These are phyloP conservation scores for Rhabdornis inornatus DNA, from an alignment of 2,113 vertebrate genomes.

Conservation along the genomic window DNA sequence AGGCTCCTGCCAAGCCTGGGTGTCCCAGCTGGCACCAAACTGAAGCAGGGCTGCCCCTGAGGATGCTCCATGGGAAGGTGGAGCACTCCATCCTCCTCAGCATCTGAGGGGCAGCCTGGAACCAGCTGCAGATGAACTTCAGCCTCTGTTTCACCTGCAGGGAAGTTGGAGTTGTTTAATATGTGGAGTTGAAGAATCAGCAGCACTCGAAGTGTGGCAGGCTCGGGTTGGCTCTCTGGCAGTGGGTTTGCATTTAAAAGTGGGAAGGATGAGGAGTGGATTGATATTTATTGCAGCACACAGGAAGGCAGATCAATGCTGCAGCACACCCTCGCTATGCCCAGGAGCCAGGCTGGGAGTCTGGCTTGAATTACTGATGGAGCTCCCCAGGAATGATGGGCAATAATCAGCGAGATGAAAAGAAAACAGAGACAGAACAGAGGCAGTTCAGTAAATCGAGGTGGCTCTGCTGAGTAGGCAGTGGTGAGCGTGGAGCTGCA, in stretches of 20 bases:
- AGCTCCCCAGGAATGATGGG: not conserved
- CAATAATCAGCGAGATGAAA: not conserved
- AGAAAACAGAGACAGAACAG: not conserved
- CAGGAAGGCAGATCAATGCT: constrained; percentile 7
- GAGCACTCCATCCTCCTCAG: not conserved
- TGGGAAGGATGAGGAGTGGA: not conserved
- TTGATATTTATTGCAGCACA: not conserved
- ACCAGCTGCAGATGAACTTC: not conserved
- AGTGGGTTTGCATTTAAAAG: not conserved
- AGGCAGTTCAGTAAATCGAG: not conserved
- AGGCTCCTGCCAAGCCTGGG: not conserved
- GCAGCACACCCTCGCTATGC: not conserved
- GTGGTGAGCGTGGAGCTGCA: not conserved
- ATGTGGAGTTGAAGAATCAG: not conserved
- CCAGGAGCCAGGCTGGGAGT: not conserved
- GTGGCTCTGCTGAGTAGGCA: not conserved
- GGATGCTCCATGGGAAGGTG: not conserved
- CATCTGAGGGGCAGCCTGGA: not conserved
- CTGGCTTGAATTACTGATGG: constrained; percentile 44
- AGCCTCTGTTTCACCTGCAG: not conserved
- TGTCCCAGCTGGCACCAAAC: not conserved
- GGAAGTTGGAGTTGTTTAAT: not conserved
- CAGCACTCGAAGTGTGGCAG: not conserved
- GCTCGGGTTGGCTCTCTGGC: not conserved
- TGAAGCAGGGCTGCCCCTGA: not conserved